Percentiles rank a stretch among this genome's conserved stretches.
These are phyloP conservation scores for Chromobotia macracanthus DNA, from an alignment of 2,797 vertebrate species.

Conservation along the genomic window DNA sequence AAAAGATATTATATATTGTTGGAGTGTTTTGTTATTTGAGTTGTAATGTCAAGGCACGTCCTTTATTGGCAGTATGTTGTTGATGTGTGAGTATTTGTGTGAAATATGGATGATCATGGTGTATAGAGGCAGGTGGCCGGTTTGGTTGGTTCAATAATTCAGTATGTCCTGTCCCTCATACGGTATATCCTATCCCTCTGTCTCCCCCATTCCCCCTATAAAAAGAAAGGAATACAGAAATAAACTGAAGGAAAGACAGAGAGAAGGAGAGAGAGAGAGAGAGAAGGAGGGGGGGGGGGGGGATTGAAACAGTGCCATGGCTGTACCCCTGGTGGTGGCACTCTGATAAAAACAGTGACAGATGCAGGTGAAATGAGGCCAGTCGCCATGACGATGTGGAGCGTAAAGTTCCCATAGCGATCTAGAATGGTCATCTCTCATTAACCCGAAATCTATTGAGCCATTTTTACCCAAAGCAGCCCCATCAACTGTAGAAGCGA, in stretches of 20 bases:
- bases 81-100: background rate
- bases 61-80: background rate
- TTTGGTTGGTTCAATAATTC: conserved; percentile 60
- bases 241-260: background rate
- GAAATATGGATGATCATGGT: conserved; percentile 57
- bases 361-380: conserved; percentile 62
- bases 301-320: conserved; percentile 8
- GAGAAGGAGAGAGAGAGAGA: background rate
- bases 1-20: no score
- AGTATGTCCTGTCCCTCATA: conserved; percentile 33
- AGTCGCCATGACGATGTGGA: conserved; percentile 49
- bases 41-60: no score
- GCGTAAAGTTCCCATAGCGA: conserved; percentile 48
- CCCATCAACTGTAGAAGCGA: conserved; percentile 18
- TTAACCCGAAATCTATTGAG: conserved; percentile 54
- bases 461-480: conserved; percentile 38
- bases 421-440: conserved; percentile 56
- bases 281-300: no score
- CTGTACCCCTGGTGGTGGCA: conserved; percentile 29
- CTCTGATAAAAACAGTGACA: conserved; percentile 52
- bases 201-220: background rate
- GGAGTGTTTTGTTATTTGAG: no score
- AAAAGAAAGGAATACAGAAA: background rate
- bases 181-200: background rate
- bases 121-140: conserved; percentile 55